Evolutionary conservation across 1,140 invertebrate species (phyloP), one percentile per base, ranked within the genome.

Genomic region (Ceratitis capitata): DNA sequence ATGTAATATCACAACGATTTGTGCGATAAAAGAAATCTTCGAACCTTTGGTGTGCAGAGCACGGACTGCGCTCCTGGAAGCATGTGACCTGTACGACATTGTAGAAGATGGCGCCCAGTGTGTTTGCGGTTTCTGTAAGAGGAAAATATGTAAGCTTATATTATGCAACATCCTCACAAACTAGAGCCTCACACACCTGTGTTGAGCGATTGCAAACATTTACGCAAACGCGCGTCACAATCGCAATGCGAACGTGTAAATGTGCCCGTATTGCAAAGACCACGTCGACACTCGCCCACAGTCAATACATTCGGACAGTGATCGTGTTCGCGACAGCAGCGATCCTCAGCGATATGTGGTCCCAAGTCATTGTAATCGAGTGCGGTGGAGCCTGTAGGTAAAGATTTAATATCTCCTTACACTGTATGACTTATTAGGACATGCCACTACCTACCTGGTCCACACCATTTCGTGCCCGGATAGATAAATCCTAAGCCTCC

Each of bases 251-350:
- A 95, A 39, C 95, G 93, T 4, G 95, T 95, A 87, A 94, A 95
- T 2, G 94, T 93, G 2, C 95, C 95, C 42, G 93, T 93, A 87
- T 96, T 96, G 89, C 95, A 95, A 39, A 96, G 93, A 0, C 95
- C 94, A 69, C 94, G 92, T 53, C 93, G 93, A 86, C 95, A 95
- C 84, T 95, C 91, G 12, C 94, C 93, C 2, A 93, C 92, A n/a
- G 88, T 89, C 47, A 96, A 92, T 12, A 93, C 93, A 84, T 94
- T 92, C 1, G 94, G 94, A 86, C 96, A 97, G 87, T 94, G 93
- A 91, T 97, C 96, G 88, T 97, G 96, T 85, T 95, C 94, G 26
- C 96, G 93, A 88, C 96, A 97, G 87, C 96, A 97, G 0, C 92
- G 91, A 89, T 97, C 96, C 85, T 96, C 95, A 29, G 94, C 93